Base-by-base conservation (phyloP, 2,888 invertebrate species). In the Morinoia aosen region DNA sequence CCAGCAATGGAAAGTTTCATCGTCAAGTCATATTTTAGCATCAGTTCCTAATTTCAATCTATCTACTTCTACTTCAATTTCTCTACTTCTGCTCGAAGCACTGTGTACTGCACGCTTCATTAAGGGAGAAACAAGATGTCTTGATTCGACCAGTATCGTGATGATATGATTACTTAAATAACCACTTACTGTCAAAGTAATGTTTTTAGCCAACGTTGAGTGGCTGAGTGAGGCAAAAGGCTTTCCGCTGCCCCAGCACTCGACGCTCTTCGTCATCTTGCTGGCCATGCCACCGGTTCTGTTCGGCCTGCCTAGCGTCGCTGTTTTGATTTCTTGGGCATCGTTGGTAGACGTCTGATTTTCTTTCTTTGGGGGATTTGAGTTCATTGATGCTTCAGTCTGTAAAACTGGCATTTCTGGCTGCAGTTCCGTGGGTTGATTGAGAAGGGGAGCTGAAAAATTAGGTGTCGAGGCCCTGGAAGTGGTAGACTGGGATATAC, bases 181-280 rank as follows among this genome's bases (percentile, higher is more conserved):
- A 16, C 40, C 33, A 61, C 98, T 98, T 97, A 99, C 99, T 97
- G 99, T 99, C 96, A 99, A 98, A 96, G 99, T 99, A 97, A 99
- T 99, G 97, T 99, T 99, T 97, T 99, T 99, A 48, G 99, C 99
- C 96, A 99, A 98, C 88, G 98, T 95, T 16, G 98, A 98, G 97
- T 99, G 99, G 0, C 99, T 98, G 96, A 99, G 99, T 97, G 99
- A 99, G 7, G 99, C 99, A 97, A 99, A 99, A 0, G 99, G 99
- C 97, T 99, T 99, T 97, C 99, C 99, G 0, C 99, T 99, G 0
- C 99, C 99, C 99, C 99, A 99, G 97, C 99, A 99, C 97, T 99
- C 99, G 90, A 99, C 98, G 97, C 99, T 99, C 97, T 99, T 99
- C 4, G 99, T 96, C 88, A 96, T 95, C 94, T 96, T 96, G 88